phyloP scores from a whole-genome alignment of 2,797 vertebrate genomes.

The Tadarida brasiliensis region DNA sequence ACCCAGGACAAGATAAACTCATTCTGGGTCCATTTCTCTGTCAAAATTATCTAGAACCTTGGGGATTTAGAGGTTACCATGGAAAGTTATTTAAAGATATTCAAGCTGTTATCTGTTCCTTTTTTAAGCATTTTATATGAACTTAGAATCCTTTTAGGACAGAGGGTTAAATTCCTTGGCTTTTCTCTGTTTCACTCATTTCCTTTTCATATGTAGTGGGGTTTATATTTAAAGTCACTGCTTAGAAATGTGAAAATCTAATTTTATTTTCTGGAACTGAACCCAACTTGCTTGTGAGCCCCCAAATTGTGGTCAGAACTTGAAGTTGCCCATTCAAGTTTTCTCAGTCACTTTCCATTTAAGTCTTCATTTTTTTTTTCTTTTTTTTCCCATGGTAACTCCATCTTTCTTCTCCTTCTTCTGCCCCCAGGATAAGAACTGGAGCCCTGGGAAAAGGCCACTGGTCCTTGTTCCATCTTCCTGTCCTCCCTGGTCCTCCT shows the following conservation, averaged over 20 bases:
- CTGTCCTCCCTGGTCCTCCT: not conserved
- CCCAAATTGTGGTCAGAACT: not conserved
- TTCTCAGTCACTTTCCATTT: not conserved
- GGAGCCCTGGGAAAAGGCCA: not conserved
- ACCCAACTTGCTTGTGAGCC: not conserved
- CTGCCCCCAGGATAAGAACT: not conserved
- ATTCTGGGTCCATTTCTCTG: not conserved
- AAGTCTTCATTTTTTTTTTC: not conserved
- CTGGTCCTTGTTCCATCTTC: not conserved
- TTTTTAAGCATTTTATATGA: conserved; percentile 20
- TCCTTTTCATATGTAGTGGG: not conserved
- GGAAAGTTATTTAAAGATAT: conserved; percentile 46
- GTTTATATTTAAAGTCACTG: conserved; percentile 45
- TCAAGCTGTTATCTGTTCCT: conserved; percentile 41
- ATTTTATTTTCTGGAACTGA: conserved; percentile 38
- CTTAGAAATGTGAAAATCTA: not conserved
- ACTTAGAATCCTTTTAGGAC: conserved; percentile 5
- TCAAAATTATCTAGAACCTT: conserved; percentile 5
- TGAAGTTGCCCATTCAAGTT: not conserved
- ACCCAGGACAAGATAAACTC: not conserved
- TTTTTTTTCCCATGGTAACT: not conserved
- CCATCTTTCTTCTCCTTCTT: not conserved
- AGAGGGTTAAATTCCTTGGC: conserved; percentile 40
- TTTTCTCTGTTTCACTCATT: conserved; percentile 32
- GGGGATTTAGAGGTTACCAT: conserved; percentile 12